A percentile compares a stretch with the other conserved stretches of the same genome.
phyloP scores from a whole-genome alignment of 2,113 vertebrate species.

The Pelvicachromis taeniatus region DNA sequence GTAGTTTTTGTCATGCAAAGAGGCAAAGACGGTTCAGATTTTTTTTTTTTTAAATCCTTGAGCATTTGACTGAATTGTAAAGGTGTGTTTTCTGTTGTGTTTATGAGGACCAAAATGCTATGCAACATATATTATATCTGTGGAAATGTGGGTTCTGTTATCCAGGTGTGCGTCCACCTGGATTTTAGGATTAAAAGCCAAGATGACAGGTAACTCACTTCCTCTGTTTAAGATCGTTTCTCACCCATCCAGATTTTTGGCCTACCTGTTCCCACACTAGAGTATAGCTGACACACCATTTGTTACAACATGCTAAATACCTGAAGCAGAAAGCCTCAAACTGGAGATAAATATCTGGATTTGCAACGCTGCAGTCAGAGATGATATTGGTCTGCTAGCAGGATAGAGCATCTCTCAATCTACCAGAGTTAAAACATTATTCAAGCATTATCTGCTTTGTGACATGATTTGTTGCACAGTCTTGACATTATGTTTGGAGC shows the following conservation, averaged over 20 bases:
- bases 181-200: background rate
- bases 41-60: too few relatives aligned
- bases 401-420: background rate
- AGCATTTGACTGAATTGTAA: background rate
- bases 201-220: slow-evolving; percentile 11
- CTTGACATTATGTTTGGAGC: background rate
- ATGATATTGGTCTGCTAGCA: background rate
- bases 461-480: background rate
- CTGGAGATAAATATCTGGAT: background rate
- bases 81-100: background rate
- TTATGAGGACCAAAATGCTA: background rate
- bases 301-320: slow-evolving; percentile 29
- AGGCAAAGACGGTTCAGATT: background rate
- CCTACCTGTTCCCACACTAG: slow-evolving; percentile 41
- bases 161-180: slow-evolving; percentile 52
- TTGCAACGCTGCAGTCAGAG: background rate
- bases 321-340: background rate
- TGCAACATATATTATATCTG: background rate
- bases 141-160: background rate
- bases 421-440: background rate
- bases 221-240: background rate
- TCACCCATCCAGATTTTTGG: background rate
- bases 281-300: slow-evolving; percentile 19
- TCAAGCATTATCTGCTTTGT: background rate
- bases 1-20: slow-evolving; percentile 5